phyloP scores from a whole-genome alignment of 2,113 vertebrate species.

The Coryphaenoides rupestris region DNA sequence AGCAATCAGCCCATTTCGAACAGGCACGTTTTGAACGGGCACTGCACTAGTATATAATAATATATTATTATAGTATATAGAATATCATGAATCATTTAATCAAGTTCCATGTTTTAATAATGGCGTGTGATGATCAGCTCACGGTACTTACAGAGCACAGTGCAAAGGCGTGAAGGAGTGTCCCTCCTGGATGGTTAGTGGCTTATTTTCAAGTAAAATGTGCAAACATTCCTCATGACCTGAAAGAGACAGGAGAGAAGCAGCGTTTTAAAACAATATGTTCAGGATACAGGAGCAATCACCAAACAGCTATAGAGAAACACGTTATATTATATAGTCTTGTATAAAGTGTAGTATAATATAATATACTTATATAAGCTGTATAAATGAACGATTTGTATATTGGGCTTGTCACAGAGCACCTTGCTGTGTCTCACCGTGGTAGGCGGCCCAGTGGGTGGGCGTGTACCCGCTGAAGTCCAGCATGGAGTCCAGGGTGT shows the following conservation, averaged over 20 bases:
- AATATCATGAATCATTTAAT: neutral
- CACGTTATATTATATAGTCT: too few species aligned
- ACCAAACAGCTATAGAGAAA: too few species aligned
- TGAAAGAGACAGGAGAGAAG: constrained; percentile 45
- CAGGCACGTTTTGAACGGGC: neutral
- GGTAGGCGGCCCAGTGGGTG: constrained; percentile 94
- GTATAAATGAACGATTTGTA: too few species aligned
- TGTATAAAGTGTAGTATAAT: too few species aligned
- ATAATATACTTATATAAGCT: too few species aligned
- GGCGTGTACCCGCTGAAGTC: constrained; percentile 92
- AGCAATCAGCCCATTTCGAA: too few species aligned
- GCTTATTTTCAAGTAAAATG: constrained; percentile 96
- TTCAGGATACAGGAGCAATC: too few species aligned
- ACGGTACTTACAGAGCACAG: constrained; percentile 92
- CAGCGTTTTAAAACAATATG: neutral
- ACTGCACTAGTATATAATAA: too few species aligned
- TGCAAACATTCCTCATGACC: constrained; percentile 94
- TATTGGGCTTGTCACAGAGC: too few species aligned
- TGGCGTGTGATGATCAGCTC: neutral
- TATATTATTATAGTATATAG: neutral
- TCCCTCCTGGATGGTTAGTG: constrained; percentile 87
- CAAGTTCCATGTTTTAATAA: neutral
- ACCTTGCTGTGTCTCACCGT: constrained; percentile 71
- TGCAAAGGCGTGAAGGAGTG: constrained; percentile 93
- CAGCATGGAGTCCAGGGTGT: constrained; percentile 87